phyloP scores from a whole-genome alignment of 2,797 vertebrate genomes.

The Tangara arthus region DNA sequence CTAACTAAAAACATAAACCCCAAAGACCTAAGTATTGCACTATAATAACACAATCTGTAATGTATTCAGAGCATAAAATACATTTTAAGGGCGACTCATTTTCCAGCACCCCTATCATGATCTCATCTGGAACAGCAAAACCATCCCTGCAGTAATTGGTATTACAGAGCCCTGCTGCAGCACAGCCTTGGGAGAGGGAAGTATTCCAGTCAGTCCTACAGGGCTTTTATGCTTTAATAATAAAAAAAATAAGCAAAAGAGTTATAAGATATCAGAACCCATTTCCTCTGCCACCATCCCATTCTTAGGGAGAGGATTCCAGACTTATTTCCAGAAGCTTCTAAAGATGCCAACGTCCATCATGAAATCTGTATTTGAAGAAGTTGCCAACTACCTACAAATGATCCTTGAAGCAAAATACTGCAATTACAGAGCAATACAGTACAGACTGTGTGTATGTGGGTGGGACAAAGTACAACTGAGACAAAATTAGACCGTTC shows the following conservation, averaged over 20 bases:
- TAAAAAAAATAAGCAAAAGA: background rate
- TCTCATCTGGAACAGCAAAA: constrained; percentile 20
- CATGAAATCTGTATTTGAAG: background rate
- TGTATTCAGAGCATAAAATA: background rate
- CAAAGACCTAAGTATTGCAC: background rate
- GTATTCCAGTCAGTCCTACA: background rate
- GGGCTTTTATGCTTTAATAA: background rate
- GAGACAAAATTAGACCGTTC: constrained; percentile 11
- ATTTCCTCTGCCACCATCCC: background rate
- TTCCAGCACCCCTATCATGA: background rate
- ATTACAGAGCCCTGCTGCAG: background rate
- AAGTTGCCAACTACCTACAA: background rate
- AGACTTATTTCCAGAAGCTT: constrained; percentile 9
- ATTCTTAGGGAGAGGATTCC: background rate
- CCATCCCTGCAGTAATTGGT: background rate
- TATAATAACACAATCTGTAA: background rate
- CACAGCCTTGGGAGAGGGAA: background rate
- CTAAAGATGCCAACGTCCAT: background rate
- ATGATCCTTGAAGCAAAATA: background rate
- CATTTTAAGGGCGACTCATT: background rate
- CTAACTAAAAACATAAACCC: background rate
- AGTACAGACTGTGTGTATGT: background rate
- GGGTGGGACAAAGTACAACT: background rate
- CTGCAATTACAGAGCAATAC: background rate
- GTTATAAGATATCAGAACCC: background rate